phyloP scores from a whole-genome alignment of 2,113 vertebrate genomes.

The Cyprinodon tularosa region DNA sequence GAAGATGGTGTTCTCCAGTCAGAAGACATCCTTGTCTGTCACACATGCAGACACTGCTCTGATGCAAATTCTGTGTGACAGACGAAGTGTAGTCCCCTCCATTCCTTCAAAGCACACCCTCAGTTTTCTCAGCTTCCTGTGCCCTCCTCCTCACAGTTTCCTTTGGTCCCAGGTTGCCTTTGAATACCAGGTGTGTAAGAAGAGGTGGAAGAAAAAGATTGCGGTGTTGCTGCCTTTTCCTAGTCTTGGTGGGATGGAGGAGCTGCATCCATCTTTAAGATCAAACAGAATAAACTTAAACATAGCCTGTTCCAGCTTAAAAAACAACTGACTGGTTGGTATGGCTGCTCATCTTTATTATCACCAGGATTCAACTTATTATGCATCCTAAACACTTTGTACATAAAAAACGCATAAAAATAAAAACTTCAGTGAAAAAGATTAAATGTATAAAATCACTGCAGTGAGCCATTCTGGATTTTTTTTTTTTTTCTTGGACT shows the following conservation, averaged over 20 bases:
- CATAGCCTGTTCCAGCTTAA: background rate
- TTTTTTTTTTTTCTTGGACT: conserved; percentile 13
- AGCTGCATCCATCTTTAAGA: background rate
- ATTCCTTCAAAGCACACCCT: background rate
- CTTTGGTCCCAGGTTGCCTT: background rate
- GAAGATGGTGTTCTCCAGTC: conserved; percentile 2
- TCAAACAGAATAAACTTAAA: background rate
- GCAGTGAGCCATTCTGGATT: background rate
- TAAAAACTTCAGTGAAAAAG: background rate
- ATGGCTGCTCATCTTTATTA: background rate
- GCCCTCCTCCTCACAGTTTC: background rate
- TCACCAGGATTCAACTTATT: background rate
- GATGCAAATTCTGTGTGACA: background rate
- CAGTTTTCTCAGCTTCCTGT: background rate
- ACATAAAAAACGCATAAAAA: background rate
- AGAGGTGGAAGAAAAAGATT: background rate
- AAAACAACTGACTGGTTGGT: background rate
- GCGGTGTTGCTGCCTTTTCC: background rate
- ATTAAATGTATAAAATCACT: background rate
- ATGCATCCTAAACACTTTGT: background rate
- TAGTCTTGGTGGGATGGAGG: background rate
- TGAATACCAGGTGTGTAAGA: background rate
- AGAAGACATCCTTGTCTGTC: conserved; percentile 1
- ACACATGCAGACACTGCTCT: background rate
- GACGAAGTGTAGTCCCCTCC: background rate